phyloP scores from a whole-genome alignment of 2,888 invertebrate species.

The Axea sp. region DNA sequence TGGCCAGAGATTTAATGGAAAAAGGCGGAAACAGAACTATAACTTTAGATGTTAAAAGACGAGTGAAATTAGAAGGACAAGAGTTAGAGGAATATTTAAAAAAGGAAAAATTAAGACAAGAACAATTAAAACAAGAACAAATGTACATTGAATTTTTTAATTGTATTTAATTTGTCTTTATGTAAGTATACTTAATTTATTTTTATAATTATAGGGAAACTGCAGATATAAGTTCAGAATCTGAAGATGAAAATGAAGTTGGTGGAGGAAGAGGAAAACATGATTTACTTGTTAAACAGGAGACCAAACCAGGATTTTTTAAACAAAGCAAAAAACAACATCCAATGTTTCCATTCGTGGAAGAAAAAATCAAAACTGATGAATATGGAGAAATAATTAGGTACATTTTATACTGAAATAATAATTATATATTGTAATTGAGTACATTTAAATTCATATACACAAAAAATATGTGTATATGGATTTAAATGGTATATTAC shows the following conservation, averaged over 20 bases:
- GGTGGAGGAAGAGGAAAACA: conserved; percentile 89
- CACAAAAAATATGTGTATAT: too few species aligned
- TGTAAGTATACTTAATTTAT: too few species aligned
- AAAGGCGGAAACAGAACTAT: conserved; percentile 87
- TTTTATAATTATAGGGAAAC: conserved; percentile 81
- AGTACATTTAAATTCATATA: too few species aligned
- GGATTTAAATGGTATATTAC: too few species aligned
- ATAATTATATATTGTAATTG: conserved; percentile 2
- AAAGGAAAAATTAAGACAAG: conserved; percentile 82
- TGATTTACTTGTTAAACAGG: conserved; percentile 91
- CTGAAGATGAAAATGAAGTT: conserved; percentile 91
- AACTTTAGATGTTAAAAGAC: conserved; percentile 85
- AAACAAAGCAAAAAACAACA: conserved; percentile 94
- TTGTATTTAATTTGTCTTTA: too few species aligned
- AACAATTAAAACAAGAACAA: conserved; percentile 78
- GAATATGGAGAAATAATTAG: conserved; percentile 97
- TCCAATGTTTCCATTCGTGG: conserved; percentile 97
- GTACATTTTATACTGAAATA: conserved; percentile 63
- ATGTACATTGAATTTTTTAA: conserved; percentile 75
- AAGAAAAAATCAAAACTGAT: conserved; percentile 94
- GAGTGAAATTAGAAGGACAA: conserved; percentile 87
- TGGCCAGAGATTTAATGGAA: conserved; percentile 89
- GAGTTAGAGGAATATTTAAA: conserved; percentile 89
- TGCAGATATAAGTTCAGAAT: conserved; percentile 88
- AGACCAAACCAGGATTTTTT: conserved; percentile 88